phyloP scores from a whole-genome alignment of 2,888 invertebrate genomes.

The Eilema sororculum region DNA sequence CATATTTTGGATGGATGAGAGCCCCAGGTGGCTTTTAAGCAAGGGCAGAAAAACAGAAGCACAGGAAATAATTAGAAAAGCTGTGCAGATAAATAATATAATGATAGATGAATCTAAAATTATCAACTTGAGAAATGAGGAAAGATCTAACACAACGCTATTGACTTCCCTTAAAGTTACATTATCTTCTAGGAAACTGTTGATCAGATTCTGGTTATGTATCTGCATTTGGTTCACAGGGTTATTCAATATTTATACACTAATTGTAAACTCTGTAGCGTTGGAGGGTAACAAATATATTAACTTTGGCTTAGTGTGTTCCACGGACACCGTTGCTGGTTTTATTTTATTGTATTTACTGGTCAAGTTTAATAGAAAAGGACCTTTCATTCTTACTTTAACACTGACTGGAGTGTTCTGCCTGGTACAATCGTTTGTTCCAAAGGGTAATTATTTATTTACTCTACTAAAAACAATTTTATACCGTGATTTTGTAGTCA shows the following conservation, averaged over 20 bases:
- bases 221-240: conserved; percentile 67
- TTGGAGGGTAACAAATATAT: conserved; percentile 91
- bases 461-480: background rate
- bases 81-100: conserved; percentile 79
- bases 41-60: conserved; percentile 89
- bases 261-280: conserved; percentile 90
- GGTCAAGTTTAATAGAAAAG: conserved; percentile 82
- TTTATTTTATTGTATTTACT: conserved; percentile 81
- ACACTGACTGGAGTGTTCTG: conserved; percentile 38
- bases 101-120: conserved; percentile 56
- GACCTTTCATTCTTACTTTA: conserved; percentile 58
- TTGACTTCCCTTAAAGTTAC: conserved; percentile 34
- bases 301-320: conserved; percentile 89
- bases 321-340: conserved; percentile 87
- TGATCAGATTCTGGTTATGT: conserved; percentile 63
- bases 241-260: conserved; percentile 86
- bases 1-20: conserved; percentile 89
- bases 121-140: conserved; percentile 55
- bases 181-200: conserved; percentile 55
- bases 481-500: background rate
- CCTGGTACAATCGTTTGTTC: conserved; percentile 32
- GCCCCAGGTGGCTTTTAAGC: conserved; percentile 91
- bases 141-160: conserved; percentile 36
- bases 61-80: conserved; percentile 84
- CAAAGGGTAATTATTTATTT: conserved; percentile 32